A percentile compares a stretch with the other conserved stretches of the same genome.
Evolutionary conservation across 1,140 invertebrate genomes (phyloP).

Genomic region (Lordiphosa clarofinis): DNA sequence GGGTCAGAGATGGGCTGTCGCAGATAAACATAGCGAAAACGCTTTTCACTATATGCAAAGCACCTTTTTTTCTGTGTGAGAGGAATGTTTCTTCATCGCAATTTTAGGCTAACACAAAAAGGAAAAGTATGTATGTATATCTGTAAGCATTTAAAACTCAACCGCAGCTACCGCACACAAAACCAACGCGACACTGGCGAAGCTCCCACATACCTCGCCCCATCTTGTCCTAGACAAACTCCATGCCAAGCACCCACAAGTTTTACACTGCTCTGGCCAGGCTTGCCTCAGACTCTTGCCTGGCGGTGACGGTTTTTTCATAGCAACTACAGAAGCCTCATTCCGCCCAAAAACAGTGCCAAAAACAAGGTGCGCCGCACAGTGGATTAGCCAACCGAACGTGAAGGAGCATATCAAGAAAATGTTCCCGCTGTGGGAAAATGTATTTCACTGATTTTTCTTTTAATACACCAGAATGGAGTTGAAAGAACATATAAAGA

Average conservation of each 20-base stretch:
- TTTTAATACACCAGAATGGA: background rate
- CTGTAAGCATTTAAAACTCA: conserved; percentile 61
- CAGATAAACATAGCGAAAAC: conserved; percentile 66
- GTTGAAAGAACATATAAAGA: too few relatives aligned
- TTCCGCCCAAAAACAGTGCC: conserved; percentile 7
- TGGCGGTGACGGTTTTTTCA: conserved; percentile 58
- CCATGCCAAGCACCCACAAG: conserved; percentile 42
- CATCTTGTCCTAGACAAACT: conserved; percentile 48
- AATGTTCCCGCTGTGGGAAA: too few relatives aligned
- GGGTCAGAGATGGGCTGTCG: conserved; percentile 52
- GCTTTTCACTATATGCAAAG: conserved; percentile 67
- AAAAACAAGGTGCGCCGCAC: conserved; percentile 30
- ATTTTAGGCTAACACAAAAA: conserved; percentile 58
- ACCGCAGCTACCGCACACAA: conserved; percentile 34
- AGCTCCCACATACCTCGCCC: conserved; percentile 14
- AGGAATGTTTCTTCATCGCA: conserved; percentile 31
- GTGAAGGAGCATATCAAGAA: background rate
- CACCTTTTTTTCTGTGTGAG: conserved; percentile 21
- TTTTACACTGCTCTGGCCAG: conserved; percentile 24
- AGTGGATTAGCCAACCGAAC: conserved; percentile 9
- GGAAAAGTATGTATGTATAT: conserved; percentile 23
- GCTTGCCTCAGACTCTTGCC: conserved; percentile 15
- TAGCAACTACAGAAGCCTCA: conserved; percentile 30
- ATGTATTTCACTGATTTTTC: too few relatives aligned
- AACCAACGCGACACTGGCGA: conserved; percentile 13